phyloP scores from a whole-genome alignment of 2,113 vertebrate genomes.

The Raphicerus campestris region DNA sequence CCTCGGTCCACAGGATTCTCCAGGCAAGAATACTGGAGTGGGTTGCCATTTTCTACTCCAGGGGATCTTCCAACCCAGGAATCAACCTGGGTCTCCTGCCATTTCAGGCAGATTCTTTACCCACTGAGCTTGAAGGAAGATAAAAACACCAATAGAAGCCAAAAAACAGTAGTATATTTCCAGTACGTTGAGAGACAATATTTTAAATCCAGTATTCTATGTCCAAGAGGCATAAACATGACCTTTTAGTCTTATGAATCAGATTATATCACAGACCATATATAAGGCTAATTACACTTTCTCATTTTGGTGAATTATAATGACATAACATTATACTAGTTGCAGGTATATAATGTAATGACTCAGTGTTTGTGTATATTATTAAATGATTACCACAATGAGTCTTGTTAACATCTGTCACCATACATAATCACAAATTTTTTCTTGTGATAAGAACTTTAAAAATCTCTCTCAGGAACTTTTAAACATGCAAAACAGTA shows the following conservation, averaged over 20 bases:
- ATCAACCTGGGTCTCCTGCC: not conserved
- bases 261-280: not conserved
- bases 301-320: not conserved
- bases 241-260: not conserved
- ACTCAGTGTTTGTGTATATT: not conserved
- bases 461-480: not conserved
- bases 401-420: not conserved
- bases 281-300: not conserved
- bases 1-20: not conserved
- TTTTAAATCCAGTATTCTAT: not conserved
- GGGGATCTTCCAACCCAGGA: not conserved
- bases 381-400: not conserved
- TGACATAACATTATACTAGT: not conserved
- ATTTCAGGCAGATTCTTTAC: not conserved
- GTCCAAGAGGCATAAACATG: not conserved
- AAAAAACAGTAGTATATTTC: not conserved
- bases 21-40: not conserved
- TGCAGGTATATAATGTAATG: not conserved
- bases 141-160: not conserved
- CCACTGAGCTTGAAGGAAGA: fast-evolving
- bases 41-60: not conserved
- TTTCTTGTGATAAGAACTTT: not conserved
- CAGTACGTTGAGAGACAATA: not conserved
- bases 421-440: not conserved
- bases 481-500: not conserved